phyloP scores from a whole-genome alignment of 2,797 vertebrate genomes.

The Paramormyrops hopkinsi region DNA sequence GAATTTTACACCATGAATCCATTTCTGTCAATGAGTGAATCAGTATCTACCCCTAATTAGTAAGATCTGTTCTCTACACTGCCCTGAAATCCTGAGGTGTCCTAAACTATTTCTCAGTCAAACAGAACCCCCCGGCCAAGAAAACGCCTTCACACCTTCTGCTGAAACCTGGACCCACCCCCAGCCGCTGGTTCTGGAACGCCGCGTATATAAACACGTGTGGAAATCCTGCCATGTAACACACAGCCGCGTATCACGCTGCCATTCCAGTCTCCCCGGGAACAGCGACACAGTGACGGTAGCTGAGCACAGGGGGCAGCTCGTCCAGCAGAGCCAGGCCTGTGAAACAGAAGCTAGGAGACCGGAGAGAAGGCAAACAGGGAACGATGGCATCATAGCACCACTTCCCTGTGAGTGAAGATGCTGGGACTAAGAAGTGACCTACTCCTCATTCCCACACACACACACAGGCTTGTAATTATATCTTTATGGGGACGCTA shows the following conservation, averaged over 20 bases:
- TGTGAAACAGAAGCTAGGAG: neutral
- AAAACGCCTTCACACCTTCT: conserved; percentile 1
- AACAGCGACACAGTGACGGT: neutral
- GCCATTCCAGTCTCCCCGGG: neutral
- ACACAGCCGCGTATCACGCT: neutral
- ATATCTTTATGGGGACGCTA: too few relatives aligned
- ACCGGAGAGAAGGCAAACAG: neutral
- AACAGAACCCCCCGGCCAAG: neutral
- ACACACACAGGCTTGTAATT: neutral
- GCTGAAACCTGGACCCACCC: neutral
- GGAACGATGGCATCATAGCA: neutral
- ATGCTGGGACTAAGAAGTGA: neutral
- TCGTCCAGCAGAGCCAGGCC: neutral
- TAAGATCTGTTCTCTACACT: neutral
- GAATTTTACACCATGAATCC: neutral
- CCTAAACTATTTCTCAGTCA: neutral
- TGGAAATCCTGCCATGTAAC: neutral
- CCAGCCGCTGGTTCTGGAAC: neutral
- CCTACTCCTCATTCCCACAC: neutral
- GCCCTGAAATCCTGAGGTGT: neutral
- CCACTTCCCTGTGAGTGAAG: neutral
- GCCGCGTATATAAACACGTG: neutral
- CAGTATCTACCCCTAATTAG: neutral
- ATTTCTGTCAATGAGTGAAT: neutral
- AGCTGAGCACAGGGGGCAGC: neutral